phyloP scores from a whole-genome alignment of 1,140 invertebrate genomes.

The Aleiodes sp. region DNA sequence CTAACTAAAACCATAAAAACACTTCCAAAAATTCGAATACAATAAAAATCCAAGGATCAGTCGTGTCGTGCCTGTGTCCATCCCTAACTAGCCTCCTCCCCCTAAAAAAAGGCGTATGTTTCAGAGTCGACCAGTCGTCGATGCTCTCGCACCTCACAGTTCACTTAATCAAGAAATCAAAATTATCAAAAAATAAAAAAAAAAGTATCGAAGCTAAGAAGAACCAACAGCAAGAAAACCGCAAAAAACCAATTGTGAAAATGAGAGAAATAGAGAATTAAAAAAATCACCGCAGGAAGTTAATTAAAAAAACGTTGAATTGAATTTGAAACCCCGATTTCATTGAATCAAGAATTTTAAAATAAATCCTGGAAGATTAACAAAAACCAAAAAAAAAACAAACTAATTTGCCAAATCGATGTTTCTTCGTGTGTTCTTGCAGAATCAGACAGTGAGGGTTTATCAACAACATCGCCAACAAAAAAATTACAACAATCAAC shows the following conservation, averaged over 20 bases:
- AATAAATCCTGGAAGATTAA: constrained; percentile 8
- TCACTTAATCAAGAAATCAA: neutral
- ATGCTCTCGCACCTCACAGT: constrained; percentile 7
- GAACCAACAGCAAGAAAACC: constrained; percentile 19
- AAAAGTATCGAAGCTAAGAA: neutral
- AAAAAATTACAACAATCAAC: constrained; percentile 37
- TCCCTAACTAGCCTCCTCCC: neutral
- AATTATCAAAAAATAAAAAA: constrained; percentile 19
- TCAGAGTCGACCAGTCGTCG: constrained; percentile 26
- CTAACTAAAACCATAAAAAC: too few relatives aligned
- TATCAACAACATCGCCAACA: constrained; percentile 69
- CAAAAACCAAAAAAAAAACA: constrained; percentile 10
- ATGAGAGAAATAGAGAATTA: constrained; percentile 15
- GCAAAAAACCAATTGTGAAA: neutral
- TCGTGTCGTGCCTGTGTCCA: too few relatives aligned
- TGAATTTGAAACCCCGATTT: neutral
- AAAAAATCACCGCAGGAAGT: too few relatives aligned
- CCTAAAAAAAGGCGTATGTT: constrained; percentile 21
- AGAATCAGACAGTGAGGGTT: constrained; percentile 78
- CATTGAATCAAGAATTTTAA: neutral
- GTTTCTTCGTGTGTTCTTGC: constrained; percentile 72
- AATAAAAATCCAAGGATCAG: too few relatives aligned
- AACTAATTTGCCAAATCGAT: constrained; percentile 38
- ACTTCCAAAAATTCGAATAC: constrained; percentile 11
- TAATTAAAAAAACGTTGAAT: neutral